Evolutionary conservation across 1,140 invertebrate species (phyloP).

Genomic region (Linepithema humile): DNA sequence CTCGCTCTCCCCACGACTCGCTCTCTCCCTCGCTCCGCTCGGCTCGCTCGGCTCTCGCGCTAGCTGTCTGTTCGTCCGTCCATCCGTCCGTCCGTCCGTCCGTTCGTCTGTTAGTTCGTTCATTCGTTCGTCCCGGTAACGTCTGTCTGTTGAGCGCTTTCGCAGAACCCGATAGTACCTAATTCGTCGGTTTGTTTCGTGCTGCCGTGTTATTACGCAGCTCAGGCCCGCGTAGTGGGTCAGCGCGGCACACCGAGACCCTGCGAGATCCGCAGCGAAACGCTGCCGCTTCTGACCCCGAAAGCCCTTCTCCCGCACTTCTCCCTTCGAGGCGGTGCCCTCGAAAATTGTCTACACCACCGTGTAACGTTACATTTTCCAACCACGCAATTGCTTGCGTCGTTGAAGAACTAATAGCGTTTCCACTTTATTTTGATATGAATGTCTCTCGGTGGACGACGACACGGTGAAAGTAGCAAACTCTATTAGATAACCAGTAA

Average conservation of each 20-base stretch:
- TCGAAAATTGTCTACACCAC: neutral
- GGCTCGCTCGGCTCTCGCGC: conserved; percentile 50
- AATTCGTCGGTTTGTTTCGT: conserved; percentile 79
- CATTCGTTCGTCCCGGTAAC: conserved; percentile 56
- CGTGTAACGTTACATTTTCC: neutral
- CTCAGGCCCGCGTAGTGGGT: conserved; percentile 60
- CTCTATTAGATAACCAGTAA: conserved; percentile 22
- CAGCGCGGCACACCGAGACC: conserved; percentile 40
- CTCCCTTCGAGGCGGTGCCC: conserved; percentile 33
- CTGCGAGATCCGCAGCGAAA: conserved; percentile 59
- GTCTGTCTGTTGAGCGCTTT: conserved; percentile 73
- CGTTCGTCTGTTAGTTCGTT: conserved; percentile 27
- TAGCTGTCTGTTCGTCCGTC: conserved; percentile 68
- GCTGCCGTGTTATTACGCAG: conserved; percentile 78
- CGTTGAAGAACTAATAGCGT: neutral
- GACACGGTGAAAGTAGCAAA: conserved; percentile 1
- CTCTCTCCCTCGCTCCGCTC: conserved; percentile 59
- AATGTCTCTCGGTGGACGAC: neutral
- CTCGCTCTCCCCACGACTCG: conserved; percentile 65
- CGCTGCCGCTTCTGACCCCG: conserved; percentile 56
- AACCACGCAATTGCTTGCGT: neutral
- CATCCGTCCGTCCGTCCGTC: conserved; percentile 28
- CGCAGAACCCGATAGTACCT: conserved; percentile 75
- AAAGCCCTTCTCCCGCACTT: conserved; percentile 54
- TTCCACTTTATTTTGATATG: neutral